phyloP scores from a whole-genome alignment of 2,888 invertebrate species.

The Pantelozetes paolii region DNA sequence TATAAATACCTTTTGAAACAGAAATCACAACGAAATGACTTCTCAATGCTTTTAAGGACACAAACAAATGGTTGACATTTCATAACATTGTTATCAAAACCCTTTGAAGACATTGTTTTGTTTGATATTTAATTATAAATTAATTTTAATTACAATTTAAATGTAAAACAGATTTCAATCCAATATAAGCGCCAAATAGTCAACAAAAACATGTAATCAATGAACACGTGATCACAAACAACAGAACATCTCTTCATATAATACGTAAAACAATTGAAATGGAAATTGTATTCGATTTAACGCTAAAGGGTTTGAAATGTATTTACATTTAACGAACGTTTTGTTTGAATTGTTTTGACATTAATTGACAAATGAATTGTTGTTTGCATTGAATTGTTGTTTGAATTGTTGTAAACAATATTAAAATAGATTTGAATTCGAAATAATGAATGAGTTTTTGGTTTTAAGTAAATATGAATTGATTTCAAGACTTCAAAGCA shows the following conservation, averaged over 20 bases:
- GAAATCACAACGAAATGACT: not conserved
- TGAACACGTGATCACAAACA: not conserved
- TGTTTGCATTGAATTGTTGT: not conserved
- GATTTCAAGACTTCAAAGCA: not conserved
- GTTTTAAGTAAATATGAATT: not conserved
- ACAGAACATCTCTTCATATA: not conserved
- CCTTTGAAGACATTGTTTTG: no score
- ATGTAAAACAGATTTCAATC: not conserved
- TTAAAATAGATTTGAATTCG: no score
- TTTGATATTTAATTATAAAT: no score
- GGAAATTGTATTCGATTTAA: not conserved
- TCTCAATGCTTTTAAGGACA: not conserved
- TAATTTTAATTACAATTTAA: no score
- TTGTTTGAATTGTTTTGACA: not conserved
- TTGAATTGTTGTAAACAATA: not conserved
- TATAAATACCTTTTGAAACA: not conserved
- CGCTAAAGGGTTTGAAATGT: not conserved
- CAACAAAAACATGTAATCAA: not conserved
- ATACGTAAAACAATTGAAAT: not conserved
- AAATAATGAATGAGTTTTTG: not conserved
- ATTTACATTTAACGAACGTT: not conserved
- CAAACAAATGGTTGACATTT: not conserved
- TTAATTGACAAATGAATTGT: not conserved
- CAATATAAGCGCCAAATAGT: not conserved
- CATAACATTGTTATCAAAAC: no score